Conservation (phyloP, 2,797 vertebrate genomes). For the Botia kubotai region DNA sequence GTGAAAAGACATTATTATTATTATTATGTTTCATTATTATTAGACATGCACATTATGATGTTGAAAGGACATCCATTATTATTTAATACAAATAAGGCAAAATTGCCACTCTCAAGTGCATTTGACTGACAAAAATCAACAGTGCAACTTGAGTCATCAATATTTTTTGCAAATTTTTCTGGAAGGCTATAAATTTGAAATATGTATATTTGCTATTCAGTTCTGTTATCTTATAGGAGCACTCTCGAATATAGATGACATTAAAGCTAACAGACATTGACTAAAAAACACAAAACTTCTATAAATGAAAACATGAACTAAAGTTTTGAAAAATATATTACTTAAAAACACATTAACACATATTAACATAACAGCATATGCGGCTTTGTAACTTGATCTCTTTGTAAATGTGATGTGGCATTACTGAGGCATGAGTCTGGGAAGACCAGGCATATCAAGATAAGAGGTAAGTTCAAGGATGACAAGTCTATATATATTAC, state of each 20-base stretch:
- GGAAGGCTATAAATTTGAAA: not conserved
- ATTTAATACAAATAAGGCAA: not conserved
- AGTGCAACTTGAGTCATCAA: not conserved
- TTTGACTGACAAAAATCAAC: not conserved
- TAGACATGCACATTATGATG: not conserved
- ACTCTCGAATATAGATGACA: no score
- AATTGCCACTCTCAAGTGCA: not conserved
- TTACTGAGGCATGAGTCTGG: conserved; percentile 77
- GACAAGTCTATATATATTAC: conserved; percentile 61
- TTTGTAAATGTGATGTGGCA: conserved; percentile 61
- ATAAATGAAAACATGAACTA: no score
- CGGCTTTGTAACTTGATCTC: not conserved
- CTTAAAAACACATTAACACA: not conserved
- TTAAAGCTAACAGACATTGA: no score
- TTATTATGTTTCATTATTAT: no score
- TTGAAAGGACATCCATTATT: not conserved
- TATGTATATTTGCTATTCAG: not conserved
- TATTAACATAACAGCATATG: not conserved
- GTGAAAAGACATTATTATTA: not conserved
- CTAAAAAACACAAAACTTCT: no score
- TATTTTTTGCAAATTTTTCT: not conserved
- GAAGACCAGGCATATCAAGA: conserved; percentile 78
- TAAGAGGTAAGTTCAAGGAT: conserved; percentile 75
- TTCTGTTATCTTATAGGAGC: not conserved
- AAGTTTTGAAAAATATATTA: no score